Evolutionary conservation across 2,888 invertebrate genomes (phyloP).

Genomic region (Lochmaea crataegi): DNA sequence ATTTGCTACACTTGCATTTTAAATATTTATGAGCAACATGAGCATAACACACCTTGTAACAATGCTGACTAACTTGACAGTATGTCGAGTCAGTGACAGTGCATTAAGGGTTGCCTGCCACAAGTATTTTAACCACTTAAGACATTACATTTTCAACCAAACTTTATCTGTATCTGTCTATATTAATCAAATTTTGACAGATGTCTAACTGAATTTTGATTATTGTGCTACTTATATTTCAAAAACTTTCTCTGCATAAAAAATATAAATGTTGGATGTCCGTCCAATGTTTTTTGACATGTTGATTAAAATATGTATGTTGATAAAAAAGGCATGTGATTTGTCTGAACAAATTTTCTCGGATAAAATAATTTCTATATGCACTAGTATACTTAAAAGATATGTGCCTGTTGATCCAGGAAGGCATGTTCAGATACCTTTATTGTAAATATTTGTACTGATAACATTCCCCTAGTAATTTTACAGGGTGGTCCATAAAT

Average conservation of each 20-base stretch:
- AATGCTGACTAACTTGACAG: too few species aligned
- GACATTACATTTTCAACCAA: too few species aligned
- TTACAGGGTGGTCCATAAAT: constrained; percentile 10
- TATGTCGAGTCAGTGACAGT: too few species aligned
- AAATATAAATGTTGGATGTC: constrained; percentile 47
- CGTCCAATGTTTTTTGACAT: constrained; percentile 44
- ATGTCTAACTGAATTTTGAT: not conserved
- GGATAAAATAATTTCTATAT: constrained; percentile 18
- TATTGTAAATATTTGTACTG: constrained; percentile 30
- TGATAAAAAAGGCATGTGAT: constrained; percentile 29
- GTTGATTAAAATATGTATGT: constrained; percentile 24
- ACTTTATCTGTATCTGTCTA: too few species aligned
- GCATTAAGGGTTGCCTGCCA: too few species aligned
- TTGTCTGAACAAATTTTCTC: constrained; percentile 32
- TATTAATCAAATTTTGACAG: too few species aligned
- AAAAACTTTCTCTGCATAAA: constrained; percentile 4
- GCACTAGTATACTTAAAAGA: constrained; percentile 33
- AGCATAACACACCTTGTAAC: too few species aligned
- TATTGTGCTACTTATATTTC: not conserved
- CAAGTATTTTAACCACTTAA: too few species aligned
- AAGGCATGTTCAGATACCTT: constrained; percentile 28
- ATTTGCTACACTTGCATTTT: too few species aligned
- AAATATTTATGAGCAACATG: too few species aligned
- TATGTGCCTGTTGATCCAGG: constrained; percentile 28
- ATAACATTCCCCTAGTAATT: constrained; percentile 25